Conservation (phyloP, 2,797 vertebrate genomes). For the Molossus molossus region DNA sequence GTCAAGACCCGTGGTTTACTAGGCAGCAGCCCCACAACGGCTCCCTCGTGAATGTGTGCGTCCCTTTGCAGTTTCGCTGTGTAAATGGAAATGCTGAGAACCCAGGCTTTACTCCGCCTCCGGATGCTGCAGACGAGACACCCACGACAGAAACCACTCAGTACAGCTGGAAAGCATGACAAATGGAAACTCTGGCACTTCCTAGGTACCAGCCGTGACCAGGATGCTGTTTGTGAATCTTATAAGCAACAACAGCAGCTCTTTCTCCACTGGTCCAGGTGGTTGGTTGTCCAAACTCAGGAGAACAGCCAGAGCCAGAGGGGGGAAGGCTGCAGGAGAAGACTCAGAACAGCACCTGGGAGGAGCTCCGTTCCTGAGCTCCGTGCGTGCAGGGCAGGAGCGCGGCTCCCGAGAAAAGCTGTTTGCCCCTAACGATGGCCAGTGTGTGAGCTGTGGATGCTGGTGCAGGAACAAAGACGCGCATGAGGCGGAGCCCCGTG, state of each 20-base stretch:
- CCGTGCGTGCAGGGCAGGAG: constrained; percentile 23
- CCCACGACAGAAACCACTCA: background rate
- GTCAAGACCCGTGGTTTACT: constrained; percentile 25
- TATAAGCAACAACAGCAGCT: background rate
- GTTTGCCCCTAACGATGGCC: constrained; percentile 75
- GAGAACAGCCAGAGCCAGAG: background rate
- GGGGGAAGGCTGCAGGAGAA: too few relatives aligned
- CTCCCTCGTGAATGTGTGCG: background rate
- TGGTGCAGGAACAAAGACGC: constrained; percentile 63
- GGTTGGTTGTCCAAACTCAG: background rate
- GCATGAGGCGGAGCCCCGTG: constrained; percentile 71
- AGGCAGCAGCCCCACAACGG: background rate
- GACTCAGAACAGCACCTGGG: background rate
- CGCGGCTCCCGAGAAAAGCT: constrained; percentile 68
- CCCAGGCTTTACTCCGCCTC: constrained; percentile 13
- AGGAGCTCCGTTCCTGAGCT: constrained; percentile 15
- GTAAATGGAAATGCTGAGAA: constrained; percentile 31
- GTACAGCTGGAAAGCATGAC: background rate
- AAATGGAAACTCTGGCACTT: background rate
- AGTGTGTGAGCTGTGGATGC: constrained; percentile 72
- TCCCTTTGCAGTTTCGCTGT: background rate
- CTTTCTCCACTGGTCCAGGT: background rate
- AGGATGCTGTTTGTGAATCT: background rate
- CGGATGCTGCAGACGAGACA: background rate
- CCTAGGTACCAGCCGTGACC: background rate